Evolutionary conservation across 30 jellyfish, hydroid and myxozoan species (phyloP).

Genomic region (Aurelia aurita complex sp. Pacific): DNA sequence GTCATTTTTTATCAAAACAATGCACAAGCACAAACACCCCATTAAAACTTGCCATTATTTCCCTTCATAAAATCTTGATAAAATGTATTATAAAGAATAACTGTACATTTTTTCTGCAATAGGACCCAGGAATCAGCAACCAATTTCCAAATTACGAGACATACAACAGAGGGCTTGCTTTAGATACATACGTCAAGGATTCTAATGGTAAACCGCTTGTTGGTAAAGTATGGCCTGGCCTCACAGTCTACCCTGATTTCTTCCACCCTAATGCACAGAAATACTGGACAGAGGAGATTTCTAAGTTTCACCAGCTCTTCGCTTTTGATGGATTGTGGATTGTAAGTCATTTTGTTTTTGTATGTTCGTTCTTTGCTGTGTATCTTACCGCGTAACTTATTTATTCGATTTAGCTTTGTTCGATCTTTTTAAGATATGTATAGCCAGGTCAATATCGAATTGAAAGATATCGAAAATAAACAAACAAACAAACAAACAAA

Average conservation of each 20-base stretch:
- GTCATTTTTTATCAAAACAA: no score
- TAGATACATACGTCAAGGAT: conserved; percentile 76
- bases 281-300: conserved; percentile 80
- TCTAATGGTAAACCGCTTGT: conserved; percentile 67
- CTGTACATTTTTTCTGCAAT: not conserved
- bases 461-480: no score
- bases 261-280: conserved; percentile 73
- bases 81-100: not conserved
- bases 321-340: conserved; percentile 96
- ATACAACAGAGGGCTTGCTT: conserved; percentile 80
- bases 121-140: conserved; percentile 96
- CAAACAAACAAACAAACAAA: no score
- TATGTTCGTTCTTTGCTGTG: no score
- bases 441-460: no score
- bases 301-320: conserved; percentile 59
- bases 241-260: conserved; percentile 89
- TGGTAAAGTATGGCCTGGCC: conserved; percentile 99
- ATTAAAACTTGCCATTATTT: no score
- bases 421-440: no score
- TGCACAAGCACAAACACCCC: no score
- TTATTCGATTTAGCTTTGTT: no score
- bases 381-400: no score
- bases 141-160: conserved; percentile 72
- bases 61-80: no score
- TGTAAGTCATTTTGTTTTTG: conserved; percentile 41